Evolutionary conservation across 2,888 invertebrate genomes (phyloP).

Genomic region (Cerastis leucographa): DNA sequence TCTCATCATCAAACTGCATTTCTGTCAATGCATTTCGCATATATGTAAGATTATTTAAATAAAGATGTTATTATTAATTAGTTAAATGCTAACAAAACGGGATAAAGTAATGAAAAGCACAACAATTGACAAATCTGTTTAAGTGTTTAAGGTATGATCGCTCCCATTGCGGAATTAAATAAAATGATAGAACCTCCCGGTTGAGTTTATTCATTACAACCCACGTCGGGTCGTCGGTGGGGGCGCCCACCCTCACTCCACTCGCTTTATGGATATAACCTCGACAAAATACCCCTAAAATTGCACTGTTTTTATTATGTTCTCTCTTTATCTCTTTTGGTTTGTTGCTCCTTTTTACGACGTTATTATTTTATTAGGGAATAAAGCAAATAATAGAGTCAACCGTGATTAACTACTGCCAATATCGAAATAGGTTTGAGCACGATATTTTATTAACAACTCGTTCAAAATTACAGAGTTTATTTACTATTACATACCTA

Average conservation of each 20-base stretch:
- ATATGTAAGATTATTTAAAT: not conserved
- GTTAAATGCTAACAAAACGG: not conserved
- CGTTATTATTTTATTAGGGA: slow-evolving; percentile 88
- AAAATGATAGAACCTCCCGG: slow-evolving; percentile 86
- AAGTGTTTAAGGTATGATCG: slow-evolving; percentile 83
- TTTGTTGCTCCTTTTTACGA: slow-evolving; percentile 88
- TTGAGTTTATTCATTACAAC: slow-evolving; percentile 90
- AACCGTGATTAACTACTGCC: slow-evolving; percentile 64
- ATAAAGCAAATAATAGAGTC: slow-evolving; percentile 76
- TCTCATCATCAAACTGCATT: not conserved
- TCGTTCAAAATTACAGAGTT: not conserved
- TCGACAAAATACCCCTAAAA: slow-evolving; percentile 91
- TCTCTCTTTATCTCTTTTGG: slow-evolving; percentile 90
- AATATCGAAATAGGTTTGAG: slow-evolving; percentile 38
- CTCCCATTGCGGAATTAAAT: slow-evolving; percentile 88
- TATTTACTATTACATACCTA: not conserved
- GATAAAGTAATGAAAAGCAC: slow-evolving; percentile 45
- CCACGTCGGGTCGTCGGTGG: slow-evolving; percentile 78
- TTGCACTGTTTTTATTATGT: slow-evolving; percentile 91
- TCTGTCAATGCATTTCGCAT: not conserved
- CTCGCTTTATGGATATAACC: slow-evolving; percentile 90
- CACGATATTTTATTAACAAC: slow-evolving; percentile 4
- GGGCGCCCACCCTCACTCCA: slow-evolving; percentile 78
- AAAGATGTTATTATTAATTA: not conserved
- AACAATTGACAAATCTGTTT: slow-evolving; percentile 75